Evolutionary conservation across 2,797 vertebrate genomes (phyloP), one percentile per base, ranked within the genome.

Genomic region (Chromobotia macracanthus): DNA sequence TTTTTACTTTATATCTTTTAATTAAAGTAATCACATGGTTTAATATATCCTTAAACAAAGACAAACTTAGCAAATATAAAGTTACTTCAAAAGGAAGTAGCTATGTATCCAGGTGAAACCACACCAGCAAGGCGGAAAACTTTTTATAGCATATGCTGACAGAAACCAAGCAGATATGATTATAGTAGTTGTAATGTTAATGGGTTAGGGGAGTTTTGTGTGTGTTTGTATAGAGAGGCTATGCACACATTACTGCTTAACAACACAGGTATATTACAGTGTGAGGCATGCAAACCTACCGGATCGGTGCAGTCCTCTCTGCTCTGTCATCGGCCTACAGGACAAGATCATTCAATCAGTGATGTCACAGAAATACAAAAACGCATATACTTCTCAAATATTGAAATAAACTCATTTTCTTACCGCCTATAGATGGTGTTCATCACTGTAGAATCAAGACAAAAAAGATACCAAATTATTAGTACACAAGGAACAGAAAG

Each of bases 391-490:
- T 58, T 70, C 13, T 50, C 46, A 55, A 21, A 72, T 5, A n/a
- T 50, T 63, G 50, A 9, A 7, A 41, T 7, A 44, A 31, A 31
- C 9, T 1, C 6, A 16, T 31, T 16, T 60, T 83, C 89, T 80
- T 88, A 95, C 94, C 91, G 91, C 66, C 89, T 94, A 81, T 94
- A 93, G 80, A 95, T 90, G 56, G 84, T 91, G 90, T 92, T 92
- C 2, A 94, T 89, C 63, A 92, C 93, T 94, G 87, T 84, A 73
- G 77, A 84, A 81, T 71, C 83, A 28, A 5, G 28, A 77, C 67
- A 21, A 61, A 61, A 19, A 77, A 19, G 35, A 15, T 13, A 56
- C 2, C 44, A 53, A 15, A 58, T 61, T n/a, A 41, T n/a, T 68
- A 23, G 5, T 38, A 68, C 31, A n/a, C 13, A 18, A 2, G 21